A percentile compares a stretch with the other conserved stretches of the same genome.
phyloP scores from a whole-genome alignment of 2,797 vertebrate genomes.

The Rousettus madagascariensis region DNA sequence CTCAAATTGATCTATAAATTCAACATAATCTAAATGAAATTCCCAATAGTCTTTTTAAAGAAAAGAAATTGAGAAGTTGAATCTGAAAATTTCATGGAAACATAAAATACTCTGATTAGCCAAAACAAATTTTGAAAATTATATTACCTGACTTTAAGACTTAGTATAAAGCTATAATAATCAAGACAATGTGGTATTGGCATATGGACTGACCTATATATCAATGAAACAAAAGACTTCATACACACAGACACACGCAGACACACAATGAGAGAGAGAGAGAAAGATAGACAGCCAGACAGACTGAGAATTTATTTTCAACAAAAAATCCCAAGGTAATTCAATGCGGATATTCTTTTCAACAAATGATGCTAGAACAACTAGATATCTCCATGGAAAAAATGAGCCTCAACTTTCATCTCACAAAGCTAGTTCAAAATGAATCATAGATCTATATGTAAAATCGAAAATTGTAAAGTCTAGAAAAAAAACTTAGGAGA shows the following conservation, averaged over 20 bases:
- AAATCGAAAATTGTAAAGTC: not conserved
- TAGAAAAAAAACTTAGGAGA: not conserved
- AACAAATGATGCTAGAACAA: not conserved
- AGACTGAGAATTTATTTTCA: not conserved
- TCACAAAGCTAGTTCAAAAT: not conserved
- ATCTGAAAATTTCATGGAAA: conserved; percentile 22
- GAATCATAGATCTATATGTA: not conserved
- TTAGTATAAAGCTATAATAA: not conserved
- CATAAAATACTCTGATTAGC: not conserved
- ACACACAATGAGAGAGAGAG: no score
- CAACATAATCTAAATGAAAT: not conserved
- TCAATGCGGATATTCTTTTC: not conserved
- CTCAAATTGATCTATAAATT: not conserved
- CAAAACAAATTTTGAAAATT: not conserved
- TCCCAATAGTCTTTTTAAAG: not conserved
- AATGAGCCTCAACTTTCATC: not conserved
- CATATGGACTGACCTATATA: not conserved
- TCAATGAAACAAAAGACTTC: not conserved
- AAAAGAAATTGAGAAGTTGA: not conserved
- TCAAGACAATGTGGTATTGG: not conserved
- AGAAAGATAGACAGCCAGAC: no score
- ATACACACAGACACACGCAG: no score
- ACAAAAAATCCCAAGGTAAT: not conserved
- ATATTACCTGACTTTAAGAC: not conserved
- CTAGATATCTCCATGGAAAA: not conserved